A percentile compares a stretch with the other conserved stretches of the same genome.
Evolutionary conservation across 1,140 invertebrate genomes (phyloP).

Genomic region (Brachionus asplanchnoidis): DNA sequence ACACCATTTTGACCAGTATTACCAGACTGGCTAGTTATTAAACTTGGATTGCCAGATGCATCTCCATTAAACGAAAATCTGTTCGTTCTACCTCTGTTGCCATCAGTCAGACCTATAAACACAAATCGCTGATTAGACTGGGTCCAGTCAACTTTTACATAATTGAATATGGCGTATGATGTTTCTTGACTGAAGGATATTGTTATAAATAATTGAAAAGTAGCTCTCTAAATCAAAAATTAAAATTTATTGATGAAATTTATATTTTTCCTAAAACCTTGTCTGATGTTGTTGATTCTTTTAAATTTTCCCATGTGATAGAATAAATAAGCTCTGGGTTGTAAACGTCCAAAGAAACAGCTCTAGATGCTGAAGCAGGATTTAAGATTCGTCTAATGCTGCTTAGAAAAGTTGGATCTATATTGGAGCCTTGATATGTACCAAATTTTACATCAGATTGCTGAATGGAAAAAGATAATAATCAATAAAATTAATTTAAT

Average conservation of each 20-base stretch:
- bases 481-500: background rate
- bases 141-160: background rate
- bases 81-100: background rate
- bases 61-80: background rate
- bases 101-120: constrained; percentile 24
- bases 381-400: background rate
- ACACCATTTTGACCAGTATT: background rate
- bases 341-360: background rate
- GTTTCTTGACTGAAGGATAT: background rate
- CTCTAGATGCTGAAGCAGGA: background rate
- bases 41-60: background rate
- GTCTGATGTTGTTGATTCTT: background rate
- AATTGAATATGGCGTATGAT: constrained; percentile 21
- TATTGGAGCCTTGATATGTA: background rate
- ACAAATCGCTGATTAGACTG: background rate
- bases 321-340: background rate
- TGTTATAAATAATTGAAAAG: constrained; percentile 31
- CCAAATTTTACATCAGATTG: constrained; percentile 19
- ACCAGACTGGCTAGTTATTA: background rate
- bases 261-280: background rate
- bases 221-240: constrained; percentile 2
- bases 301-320: constrained; percentile 24
- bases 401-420: background rate
- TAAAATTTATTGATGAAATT: background rate
- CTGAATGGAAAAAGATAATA: background rate